phyloP scores from a whole-genome alignment of 2,888 invertebrate species.

The Cylloceria caligata region DNA sequence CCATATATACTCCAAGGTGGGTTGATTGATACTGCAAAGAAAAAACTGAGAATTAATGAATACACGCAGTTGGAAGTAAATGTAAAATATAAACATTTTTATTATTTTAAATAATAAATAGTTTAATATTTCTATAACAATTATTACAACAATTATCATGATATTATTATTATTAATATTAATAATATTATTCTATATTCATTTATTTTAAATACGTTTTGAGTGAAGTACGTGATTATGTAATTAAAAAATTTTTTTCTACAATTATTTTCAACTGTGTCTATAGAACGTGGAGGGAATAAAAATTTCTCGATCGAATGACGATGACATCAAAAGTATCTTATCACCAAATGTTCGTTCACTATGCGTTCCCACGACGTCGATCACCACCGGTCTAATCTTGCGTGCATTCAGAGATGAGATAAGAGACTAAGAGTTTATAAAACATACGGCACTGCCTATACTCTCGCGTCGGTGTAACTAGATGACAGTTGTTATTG shows the following conservation, averaged over 20 bases:
- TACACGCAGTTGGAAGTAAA: not conserved
- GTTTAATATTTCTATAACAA: too few relatives aligned
- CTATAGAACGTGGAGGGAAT: not conserved
- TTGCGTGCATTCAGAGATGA: conserved; percentile 55
- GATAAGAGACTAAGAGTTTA: conserved; percentile 74
- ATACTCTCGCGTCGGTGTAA: conserved; percentile 66
- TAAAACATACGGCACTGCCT: conserved; percentile 70
- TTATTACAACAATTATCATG: not conserved
- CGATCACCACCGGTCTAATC: conserved; percentile 63
- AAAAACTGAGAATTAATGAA: not conserved
- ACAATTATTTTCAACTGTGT: not conserved
- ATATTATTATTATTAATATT: not conserved
- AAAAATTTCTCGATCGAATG: conserved; percentile 30
- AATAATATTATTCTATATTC: not conserved
- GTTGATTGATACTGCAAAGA: conserved; percentile 37
- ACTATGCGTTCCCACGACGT: conserved; percentile 62
- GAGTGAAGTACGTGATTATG: not conserved
- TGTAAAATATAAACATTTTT: not conserved
- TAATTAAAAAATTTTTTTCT: not conserved
- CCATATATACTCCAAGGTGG: conserved; percentile 82
- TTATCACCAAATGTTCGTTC: conserved; percentile 64
- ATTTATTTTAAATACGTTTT: not conserved
- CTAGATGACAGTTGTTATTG: conserved; percentile 74
- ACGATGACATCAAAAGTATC: conserved; percentile 68
- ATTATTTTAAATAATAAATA: too few relatives aligned